Base-by-base conservation (phyloP, 2,113 vertebrate species). In the Hiodon alosoides region DNA sequence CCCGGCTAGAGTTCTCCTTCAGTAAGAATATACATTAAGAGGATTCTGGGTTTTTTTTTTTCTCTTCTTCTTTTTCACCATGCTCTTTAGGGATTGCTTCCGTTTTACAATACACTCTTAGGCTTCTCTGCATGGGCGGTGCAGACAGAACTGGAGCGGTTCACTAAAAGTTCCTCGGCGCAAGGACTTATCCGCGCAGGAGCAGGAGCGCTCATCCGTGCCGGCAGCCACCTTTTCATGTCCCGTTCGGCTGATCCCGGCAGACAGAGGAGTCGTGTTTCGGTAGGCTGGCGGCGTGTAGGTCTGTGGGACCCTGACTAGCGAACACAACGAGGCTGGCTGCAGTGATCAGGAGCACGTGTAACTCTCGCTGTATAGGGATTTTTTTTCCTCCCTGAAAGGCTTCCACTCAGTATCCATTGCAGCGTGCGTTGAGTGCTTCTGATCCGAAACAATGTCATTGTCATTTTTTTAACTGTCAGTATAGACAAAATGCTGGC, bases 121-220 rank as follows among this genome's bases (percentile, higher is more conserved):
- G 80, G 73, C 72, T 74, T 77, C 79, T 83, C 50, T 52, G 81
- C 83, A 85, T 84, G 76, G 31, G 81, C 73, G 70, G 80, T 71
- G 54, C 54, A 80, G 88, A 89, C 90, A 90, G 87, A 89, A 89
- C 75, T 88, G 84, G 89, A 91, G 86, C 89, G 87, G 85, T 81
- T 84, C 86, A 78, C 85, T 86, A 75, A 91, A 91, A 91, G 87
- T 91, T 92, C 87, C 83, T 87, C 86, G 83, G 87, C 71, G 76
- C 83, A 79, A 79, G 83, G 77, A 85, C 76, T 83, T 74, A 81
- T 85, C 76, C 60, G 47, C 70, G 14, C 50, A 72, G 60, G 57
- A 66, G 57, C 16, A 70, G 53, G 9, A 8, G 13, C 10, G 69
- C 9, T 5, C 69, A 57, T 55, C n/a, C 7, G 2, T 7, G 54